Evolutionary conservation across 2,797 vertebrate genomes (phyloP).

Genomic region (Halcyon badia): DNA sequence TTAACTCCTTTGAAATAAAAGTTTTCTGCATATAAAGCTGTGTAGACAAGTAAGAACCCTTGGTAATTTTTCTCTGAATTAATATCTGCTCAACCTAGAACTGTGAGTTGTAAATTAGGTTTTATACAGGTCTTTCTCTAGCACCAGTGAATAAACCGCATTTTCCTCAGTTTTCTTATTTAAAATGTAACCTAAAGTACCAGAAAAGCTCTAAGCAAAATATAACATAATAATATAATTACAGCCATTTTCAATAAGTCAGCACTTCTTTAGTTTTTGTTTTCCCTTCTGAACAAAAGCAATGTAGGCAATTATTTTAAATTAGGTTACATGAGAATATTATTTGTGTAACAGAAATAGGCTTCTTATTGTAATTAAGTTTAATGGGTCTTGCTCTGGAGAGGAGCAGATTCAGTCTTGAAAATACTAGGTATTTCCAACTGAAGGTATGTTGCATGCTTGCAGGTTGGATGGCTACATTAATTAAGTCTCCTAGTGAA

Average conservation of each 20-base stretch:
- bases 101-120: constrained; percentile 20
- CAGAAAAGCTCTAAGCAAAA: constrained; percentile 65
- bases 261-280: constrained; percentile 75
- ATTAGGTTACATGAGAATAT: constrained; percentile 81
- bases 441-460: background rate
- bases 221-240: constrained; percentile 78
- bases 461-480: background rate
- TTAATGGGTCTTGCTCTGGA: constrained; percentile 66
- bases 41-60: background rate
- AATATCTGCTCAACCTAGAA: background rate
- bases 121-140: background rate
- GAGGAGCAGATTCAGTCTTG: constrained; percentile 46
- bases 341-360: constrained; percentile 81
- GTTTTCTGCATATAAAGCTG: background rate
- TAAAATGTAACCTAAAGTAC: constrained; percentile 37
- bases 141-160: background rate
- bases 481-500: background rate
- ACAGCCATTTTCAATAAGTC: constrained; percentile 76
- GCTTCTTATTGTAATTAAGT: constrained; percentile 79
- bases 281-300: constrained; percentile 76
- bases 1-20: background rate
- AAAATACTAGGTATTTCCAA: background rate
- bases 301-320: constrained; percentile 81
- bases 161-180: constrained; percentile 45
- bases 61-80: constrained; percentile 7